A percentile compares a stretch with the other conserved stretches of the same genome.
Conservation (phyloP, 2,888 invertebrate species). For the Eristalis tenax region DNA sequence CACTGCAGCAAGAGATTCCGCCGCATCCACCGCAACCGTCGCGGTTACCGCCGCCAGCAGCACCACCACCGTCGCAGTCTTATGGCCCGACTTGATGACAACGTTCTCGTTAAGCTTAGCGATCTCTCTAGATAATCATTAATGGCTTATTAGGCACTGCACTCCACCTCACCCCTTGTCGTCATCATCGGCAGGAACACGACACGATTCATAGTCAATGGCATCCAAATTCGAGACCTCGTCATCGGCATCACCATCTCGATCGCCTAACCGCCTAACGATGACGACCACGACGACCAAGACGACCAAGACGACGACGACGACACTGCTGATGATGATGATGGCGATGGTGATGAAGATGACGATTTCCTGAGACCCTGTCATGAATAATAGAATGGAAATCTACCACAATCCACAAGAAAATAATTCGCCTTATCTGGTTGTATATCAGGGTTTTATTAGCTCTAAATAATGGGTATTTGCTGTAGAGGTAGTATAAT, state of each 20-base stretch:
- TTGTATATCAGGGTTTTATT: constrained; percentile 70
- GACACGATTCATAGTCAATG: constrained; percentile 18
- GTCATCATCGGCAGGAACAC: not conserved
- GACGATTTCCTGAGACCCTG: constrained; percentile 39
- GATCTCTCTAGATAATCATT: constrained; percentile 55
- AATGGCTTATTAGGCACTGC: constrained; percentile 32
- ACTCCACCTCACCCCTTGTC: constrained; percentile 13
- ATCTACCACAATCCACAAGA: constrained; percentile 46
- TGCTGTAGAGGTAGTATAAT: constrained; percentile 69
- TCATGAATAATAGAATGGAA: constrained; percentile 49
- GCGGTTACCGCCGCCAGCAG: not conserved
- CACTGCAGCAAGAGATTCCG: not conserved
- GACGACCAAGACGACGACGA: not conserved
- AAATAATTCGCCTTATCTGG: constrained; percentile 61
- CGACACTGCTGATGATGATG: not conserved
- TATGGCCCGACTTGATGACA: constrained; percentile 18
- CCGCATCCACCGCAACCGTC: not conserved
- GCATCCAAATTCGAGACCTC: not conserved
- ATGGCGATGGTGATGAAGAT: not conserved
- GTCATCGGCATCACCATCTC: not conserved
- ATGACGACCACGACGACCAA: not conserved
- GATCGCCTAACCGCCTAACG: not conserved
- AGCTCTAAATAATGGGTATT: constrained; percentile 66
- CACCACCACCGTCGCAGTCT: not conserved
- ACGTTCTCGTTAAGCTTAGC: constrained; percentile 29